Base-by-base conservation (phyloP, 2,888 invertebrate genomes). In the Falcaria lacertinaria region DNA sequence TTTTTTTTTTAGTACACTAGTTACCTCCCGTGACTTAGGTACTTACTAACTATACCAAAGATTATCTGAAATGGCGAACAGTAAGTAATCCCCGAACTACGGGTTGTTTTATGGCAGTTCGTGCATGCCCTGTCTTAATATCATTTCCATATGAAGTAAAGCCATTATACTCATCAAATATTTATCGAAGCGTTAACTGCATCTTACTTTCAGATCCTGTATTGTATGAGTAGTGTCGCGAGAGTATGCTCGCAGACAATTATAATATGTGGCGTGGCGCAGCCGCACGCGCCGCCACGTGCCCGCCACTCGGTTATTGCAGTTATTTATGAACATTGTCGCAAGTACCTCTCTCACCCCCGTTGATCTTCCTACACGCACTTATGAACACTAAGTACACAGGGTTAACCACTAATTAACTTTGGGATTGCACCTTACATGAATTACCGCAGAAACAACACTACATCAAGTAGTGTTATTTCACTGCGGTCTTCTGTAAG, bases 301-400 rank as follows among this genome's bases (percentile, higher is more conserved):
- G 82, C 45, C 74, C 52, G 49, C 52, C 56, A 54, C 54, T 57
- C 59, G 83, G 79, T 83, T 73, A 69, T 69, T 66, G 52, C 52
- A 64, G 74, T 84, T 86, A 87, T 87, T 88, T 88, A 88, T 88
- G 88, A 82, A 86, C 84, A 87, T 85, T 77, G 83, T 82, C 77
- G 69, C 64, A 79, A 82, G 82, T 65, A 80, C 44, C 55, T 53
- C 57, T n/a, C 38, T 42, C 62, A 52, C 52, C 64, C 67, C 60
- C 57, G 61, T 66, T 66, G 62, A 59, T 56, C 70, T 71, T 71
- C 66, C 53, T 60, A 75, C 74, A 74, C 48, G 65, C 64, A 69
- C 70, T 76, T 76, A 73, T 69, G 69, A 65, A 67, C 69, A 68
- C 60, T 67, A 15, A 14, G 22, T 8, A 14, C 11, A 15, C 6